Base-by-base conservation (phyloP, 1,140 invertebrate genomes). In the Aphelenchoides besseyi region DNA sequence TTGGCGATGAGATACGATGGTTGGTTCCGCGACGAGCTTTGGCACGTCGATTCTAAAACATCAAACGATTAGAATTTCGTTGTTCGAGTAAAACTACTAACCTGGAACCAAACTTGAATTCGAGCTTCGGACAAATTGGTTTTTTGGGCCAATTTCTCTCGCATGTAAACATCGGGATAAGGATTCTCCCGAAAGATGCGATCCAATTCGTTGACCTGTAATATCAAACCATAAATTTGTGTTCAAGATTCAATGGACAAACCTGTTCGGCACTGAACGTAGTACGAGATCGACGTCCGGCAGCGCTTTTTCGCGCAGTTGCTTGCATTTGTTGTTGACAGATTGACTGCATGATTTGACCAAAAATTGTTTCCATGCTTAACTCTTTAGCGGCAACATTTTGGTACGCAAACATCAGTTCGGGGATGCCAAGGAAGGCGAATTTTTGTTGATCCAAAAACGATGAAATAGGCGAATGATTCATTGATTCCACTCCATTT, bases 191-290 rank as follows among this genome's bases (percentile, higher is more conserved):
- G 36, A 64, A 83, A 83, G 36, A 71, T 74, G 28, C 62, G 53
- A 55, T 83, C 82, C 9, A 83, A 66, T 3, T 74, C 71, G 18
- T 66, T 68, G 53, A 61, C 57, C n/a, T n/a, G n/a, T n/a, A n/a
- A n/a, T n/a, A n/a, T n/a, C n/a, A n/a, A n/a, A n/a, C n/a, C 3
- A 12, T 23, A 59, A 18, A 59, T 8, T 5, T 59, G 55, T 18
- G n/a, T n/a, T 8, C n/a, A 41, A 5, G 5, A 8, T 41, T n/a
- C 5, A 41, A n/a, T 41, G 37, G 5, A n/a, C n/a, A 8, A 23
- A 82, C 53, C 52, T 83, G 81, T 52, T 83, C 73, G 69, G 72
- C 73, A 28, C 72, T 81, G 68, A 83, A 83, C 16, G 81, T 78
- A 33, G 81, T 83, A 29, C 81, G 68, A 68, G 70, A 77, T 9